Base-by-base conservation (phyloP, 2,113 vertebrate species). In the Butorides virescens region DNA sequence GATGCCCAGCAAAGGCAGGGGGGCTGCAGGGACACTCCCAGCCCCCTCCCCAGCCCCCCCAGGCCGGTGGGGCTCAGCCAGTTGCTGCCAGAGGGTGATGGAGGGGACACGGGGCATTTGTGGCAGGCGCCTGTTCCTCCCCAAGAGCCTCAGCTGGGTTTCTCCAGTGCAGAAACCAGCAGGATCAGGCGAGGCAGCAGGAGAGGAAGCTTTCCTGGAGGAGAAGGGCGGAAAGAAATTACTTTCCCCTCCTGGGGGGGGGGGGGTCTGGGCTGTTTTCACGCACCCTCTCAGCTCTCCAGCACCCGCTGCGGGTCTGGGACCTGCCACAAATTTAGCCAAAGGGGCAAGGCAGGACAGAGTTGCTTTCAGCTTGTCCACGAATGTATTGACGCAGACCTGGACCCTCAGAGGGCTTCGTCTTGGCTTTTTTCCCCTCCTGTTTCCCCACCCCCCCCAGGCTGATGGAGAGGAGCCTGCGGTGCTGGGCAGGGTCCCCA, bases 341-440 rank as follows among this genome's bases (percentile, higher is more conserved):
- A 3, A 74, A 75, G 71, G 61, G 85, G 36, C 39, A 61, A 95
- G 96, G 77, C 71, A 22, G 37, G 75, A 59, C 71, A 78, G 77
- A 92, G 95, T 87, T 96, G 96, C 95, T 89, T 92, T 92, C 30
- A 84, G 62, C 81, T 85, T 55, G 62, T 59, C 70, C 78, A 92
- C 96, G 94, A 87, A 95, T 63, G 93, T 95, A 88, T 84, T 94
- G 96, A 90, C 36, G 11, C 20, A 62, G 81, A 42, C 42, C 62
- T 29, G 26, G 36, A 21, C 42, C 59, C 71, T 23, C 1, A 10
- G 70, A 66, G n/a, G 59, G 46, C 12, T 23, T 21, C 20, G 12
- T 1, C n/a, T 46, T 25, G 53, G 39, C 46, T 76, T 94, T 71
- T 42, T 36, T 56, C 56, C 29, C 37, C 10, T 29, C 18, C 47